These are phyloP conservation scores for Chloebia gouldiae DNA, from an alignment of 2,113 vertebrate genomes.

Conservation along the genomic window DNA sequence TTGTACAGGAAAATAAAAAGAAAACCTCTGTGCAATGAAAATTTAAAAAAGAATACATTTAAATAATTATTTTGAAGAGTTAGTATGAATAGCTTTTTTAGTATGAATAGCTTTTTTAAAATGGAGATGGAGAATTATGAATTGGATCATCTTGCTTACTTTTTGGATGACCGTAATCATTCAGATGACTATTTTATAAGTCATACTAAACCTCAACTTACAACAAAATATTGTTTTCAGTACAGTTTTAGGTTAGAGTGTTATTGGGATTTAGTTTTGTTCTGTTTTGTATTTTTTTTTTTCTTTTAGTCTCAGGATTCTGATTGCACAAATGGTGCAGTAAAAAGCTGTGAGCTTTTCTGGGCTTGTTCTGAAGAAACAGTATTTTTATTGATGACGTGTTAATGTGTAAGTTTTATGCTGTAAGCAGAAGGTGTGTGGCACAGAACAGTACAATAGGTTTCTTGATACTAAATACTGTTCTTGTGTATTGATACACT, in stretches of 20 bases:
- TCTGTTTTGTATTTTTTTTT: neutral
- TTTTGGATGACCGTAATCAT: neutral
- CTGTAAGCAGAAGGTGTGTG: neutral
- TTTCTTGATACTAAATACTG: neutral
- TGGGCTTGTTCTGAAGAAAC: neutral
- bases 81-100: neutral
- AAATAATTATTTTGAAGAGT: neutral
- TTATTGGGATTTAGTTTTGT: neutral
- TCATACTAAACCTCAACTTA: neutral
- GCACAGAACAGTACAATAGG: neutral
- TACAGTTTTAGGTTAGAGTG: neutral
- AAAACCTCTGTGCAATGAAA: neutral
- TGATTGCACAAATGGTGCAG: neutral
- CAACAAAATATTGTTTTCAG: neutral
- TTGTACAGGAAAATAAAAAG: neutral
- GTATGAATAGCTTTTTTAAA: neutral
- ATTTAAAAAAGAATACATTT: rapidly evolving
- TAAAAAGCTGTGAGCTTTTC: neutral
- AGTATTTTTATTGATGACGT: neutral
- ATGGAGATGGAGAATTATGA: neutral
- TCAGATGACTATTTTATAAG: neutral
- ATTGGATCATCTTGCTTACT: neutral
- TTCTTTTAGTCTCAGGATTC: constrained; percentile 17
- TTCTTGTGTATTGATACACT: neutral
- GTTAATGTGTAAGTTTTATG: neutral